A percentile compares a stretch with the other conserved stretches of the same genome.
These are phyloP conservation scores for Calyptomena viridis DNA, from an alignment of 2,113 vertebrate genomes.

Conservation along the genomic window DNA sequence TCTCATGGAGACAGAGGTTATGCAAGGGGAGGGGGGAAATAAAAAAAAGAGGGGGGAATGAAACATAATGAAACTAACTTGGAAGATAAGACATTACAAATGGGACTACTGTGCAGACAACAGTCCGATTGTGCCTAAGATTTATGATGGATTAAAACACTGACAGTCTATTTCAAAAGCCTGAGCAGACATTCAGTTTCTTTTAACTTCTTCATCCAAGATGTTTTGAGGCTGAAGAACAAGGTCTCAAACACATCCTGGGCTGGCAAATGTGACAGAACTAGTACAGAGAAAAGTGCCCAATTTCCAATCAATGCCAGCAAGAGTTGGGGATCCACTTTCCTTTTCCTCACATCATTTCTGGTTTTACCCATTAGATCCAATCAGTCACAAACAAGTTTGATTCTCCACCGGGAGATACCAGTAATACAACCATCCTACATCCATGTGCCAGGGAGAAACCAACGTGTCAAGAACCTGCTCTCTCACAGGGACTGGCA, in stretches of 20 bases:
- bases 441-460: background rate
- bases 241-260: background rate
- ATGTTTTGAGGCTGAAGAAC: background rate
- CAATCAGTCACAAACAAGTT: background rate
- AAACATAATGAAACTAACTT: background rate
- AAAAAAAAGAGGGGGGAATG: background rate
- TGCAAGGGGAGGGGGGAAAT: rapidly evolving
- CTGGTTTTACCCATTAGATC: background rate
- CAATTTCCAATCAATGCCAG: background rate
- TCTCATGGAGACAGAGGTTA: background rate
- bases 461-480: background rate
- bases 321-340: background rate
- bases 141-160: background rate
- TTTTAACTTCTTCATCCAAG: rapidly evolving
- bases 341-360: background rate
- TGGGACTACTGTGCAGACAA: background rate
- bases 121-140: background rate
- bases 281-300: background rate
- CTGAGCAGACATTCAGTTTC: background rate
- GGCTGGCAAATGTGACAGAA: background rate
- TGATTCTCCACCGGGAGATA: background rate
- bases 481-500: background rate
- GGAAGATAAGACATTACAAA: background rate
- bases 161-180: background rate
- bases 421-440: background rate